Evolutionary conservation across 2,797 vertebrate genomes (phyloP).

Genomic region (Sandelia bainsii): DNA sequence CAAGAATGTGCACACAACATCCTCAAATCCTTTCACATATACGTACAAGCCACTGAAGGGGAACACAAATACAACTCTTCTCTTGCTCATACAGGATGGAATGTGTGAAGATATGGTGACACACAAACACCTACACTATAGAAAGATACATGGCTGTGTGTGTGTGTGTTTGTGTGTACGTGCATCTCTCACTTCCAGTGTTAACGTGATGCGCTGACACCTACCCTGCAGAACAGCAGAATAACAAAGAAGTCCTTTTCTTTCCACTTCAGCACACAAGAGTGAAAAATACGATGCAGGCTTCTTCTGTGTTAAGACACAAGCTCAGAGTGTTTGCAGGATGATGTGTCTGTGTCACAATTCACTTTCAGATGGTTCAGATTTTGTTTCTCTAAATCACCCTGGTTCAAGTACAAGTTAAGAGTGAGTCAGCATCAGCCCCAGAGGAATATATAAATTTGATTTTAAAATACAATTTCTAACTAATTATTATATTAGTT

Average conservation of each 20-base stretch:
- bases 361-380: constrained; percentile 46
- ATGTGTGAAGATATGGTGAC: constrained; percentile 54
- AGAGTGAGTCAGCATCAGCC: not conserved
- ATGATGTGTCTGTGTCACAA: constrained; percentile 8
- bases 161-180: constrained; percentile 4
- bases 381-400: constrained; percentile 20
- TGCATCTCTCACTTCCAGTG: constrained; percentile 5
- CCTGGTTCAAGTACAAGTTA: too few relatives aligned
- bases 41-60: not conserved
- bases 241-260: constrained; percentile 15
- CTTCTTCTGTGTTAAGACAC: constrained; percentile 29
- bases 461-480: not conserved
- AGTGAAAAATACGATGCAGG: constrained; percentile 43
- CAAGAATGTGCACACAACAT: constrained; percentile 26
- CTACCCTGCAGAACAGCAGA: constrained; percentile 32
- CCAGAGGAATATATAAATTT: not conserved
- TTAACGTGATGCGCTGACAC: constrained; percentile 38
- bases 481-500: too few relatives aligned
- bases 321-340: constrained; percentile 10
- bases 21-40: not conserved
- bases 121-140: constrained; percentile 43
- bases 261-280: constrained; percentile 31
- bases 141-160: constrained; percentile 30
- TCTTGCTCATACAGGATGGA: constrained; percentile 43
- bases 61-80: constrained; percentile 29